A percentile compares a stretch with the other conserved stretches of the same genome.
Conservation (phyloP, 2,888 invertebrate genomes). For the Sepiola atlantica region DNA sequence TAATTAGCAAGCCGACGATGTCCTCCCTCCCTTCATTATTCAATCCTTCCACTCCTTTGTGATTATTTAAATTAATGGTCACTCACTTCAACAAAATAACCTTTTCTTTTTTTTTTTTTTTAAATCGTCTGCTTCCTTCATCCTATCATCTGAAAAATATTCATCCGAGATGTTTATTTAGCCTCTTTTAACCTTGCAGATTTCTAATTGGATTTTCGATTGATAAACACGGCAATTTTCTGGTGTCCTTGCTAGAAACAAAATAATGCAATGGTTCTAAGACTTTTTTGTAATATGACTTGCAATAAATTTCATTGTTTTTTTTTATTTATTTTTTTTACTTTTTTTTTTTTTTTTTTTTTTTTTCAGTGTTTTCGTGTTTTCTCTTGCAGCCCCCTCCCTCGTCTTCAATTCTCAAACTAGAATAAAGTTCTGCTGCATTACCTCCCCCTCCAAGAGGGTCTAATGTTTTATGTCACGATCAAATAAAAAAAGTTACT, state of each 20-base stretch:
- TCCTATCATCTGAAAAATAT: background rate
- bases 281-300: background rate
- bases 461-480: too few relatives aligned
- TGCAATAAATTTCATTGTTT: background rate
- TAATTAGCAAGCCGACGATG: background rate
- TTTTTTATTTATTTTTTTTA: background rate
- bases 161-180: background rate
- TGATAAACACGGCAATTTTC: background rate
- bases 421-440: too few relatives aligned
- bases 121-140: background rate
- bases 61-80: background rate
- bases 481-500: too few relatives aligned
- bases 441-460: too few relatives aligned
- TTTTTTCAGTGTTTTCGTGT: too few relatives aligned
- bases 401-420: too few relatives aligned
- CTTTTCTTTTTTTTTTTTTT: too few relatives aligned
- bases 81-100: background rate
- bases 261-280: background rate
- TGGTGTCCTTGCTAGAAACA: background rate
- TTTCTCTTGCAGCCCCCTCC: too few relatives aligned
- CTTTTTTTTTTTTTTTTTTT: background rate
- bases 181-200: background rate
- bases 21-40: background rate
- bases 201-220: background rate
- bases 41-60: background rate